Base-by-base conservation (phyloP, 1,140 invertebrate genomes). In the Drosophila busckii region DNA sequence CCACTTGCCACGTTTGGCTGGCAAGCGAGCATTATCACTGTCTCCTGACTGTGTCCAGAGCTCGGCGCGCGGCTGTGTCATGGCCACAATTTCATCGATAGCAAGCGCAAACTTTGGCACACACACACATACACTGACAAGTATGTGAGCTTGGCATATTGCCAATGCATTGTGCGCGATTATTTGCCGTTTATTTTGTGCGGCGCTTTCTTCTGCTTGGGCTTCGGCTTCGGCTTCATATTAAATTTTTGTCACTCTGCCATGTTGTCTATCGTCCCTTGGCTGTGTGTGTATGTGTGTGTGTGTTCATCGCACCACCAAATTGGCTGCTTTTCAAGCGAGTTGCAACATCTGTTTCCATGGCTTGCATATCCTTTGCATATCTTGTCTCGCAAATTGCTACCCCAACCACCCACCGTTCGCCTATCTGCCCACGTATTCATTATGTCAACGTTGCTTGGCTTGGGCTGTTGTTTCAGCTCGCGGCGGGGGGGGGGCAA, bases 291-390 rank as follows among this genome's bases (percentile, higher is more conserved):
- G 8, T 42, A 10, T 8, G 13, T 25, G 22, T 31, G 25, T 6
- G 25, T 7, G 16, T 8, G 6, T 7, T 35, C 62, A 42, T 54
- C 41, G 22, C 44, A 31, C 32, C 61, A 44, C 53, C 78, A 85
- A 85, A 85, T 85, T 85, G 83, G 83, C 83, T 85, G 76, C 71
- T 85, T 85, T 80, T 85, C 83, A 85, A 85, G 83, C 80, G 73
- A 83, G 64, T 56, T 85, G 83, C 76, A 85, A 85, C 83, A 85
- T 85, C 83, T 85, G 83, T 85, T 85, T 76, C 62, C 64, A 59
- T 58, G 55, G 64, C 55, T 52, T 62, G 53, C 62, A 61, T 67
- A 76, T 80, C 73, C 73, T 65, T 82, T 82, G 68, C 73, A 82
- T 80, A 75, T 75, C 69, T 69, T 68, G 68, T 66, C 71, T 73